Evolutionary conservation across 2,113 vertebrate species (phyloP).

Genomic region (Cephalopterus ornatus): DNA sequence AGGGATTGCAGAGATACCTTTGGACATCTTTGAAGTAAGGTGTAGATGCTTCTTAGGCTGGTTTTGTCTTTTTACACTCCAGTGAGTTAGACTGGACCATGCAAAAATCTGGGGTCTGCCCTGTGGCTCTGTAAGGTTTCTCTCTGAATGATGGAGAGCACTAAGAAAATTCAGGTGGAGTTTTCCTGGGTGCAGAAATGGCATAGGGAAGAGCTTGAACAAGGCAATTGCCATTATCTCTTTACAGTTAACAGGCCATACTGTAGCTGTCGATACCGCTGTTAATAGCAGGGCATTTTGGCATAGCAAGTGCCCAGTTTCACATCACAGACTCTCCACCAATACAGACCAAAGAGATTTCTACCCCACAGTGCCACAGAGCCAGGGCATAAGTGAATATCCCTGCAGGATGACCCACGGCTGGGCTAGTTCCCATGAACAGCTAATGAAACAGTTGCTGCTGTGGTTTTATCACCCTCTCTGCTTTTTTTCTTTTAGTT

Average conservation of each 20-base stretch:
- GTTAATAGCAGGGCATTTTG: not conserved
- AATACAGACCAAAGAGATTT: not conserved
- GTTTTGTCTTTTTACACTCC: not conserved
- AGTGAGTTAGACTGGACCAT: not conserved
- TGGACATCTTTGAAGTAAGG: not conserved
- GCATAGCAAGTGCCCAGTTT: not conserved
- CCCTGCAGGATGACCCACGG: not conserved
- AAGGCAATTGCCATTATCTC: not conserved
- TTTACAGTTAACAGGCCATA: not conserved
- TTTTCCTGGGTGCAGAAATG: not conserved
- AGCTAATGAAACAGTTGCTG: not conserved
- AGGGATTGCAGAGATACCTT: not conserved
- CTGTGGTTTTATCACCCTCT: not conserved
- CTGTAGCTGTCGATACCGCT: not conserved
- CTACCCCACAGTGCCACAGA: not conserved
- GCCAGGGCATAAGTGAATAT: not conserved
- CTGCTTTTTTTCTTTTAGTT: not conserved
- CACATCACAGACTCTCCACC: not conserved
- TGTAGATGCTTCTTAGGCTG: not conserved
- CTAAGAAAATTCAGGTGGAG: not conserved
- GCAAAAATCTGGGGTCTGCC: not conserved
- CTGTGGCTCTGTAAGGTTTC: not conserved
- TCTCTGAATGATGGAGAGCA: not conserved
- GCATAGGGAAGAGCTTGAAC: not conserved
- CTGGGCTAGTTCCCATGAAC: not conserved